These are phyloP conservation scores for Chaetops frenatus DNA, from an alignment of 2,113 vertebrate genomes.

Conservation along the genomic window DNA sequence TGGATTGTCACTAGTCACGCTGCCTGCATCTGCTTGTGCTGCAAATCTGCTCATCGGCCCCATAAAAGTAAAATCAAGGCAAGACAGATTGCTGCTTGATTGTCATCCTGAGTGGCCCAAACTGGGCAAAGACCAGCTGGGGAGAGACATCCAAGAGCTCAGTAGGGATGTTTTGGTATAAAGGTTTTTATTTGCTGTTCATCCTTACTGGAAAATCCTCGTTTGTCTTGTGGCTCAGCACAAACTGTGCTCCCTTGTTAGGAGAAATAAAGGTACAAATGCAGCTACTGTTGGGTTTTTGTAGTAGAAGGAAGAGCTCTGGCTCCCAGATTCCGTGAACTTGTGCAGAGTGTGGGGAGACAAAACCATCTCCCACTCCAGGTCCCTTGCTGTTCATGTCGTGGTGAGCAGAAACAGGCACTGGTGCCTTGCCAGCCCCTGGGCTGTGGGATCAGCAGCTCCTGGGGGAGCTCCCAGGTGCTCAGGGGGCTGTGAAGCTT, in stretches of 20 bases:
- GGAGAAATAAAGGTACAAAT: background rate
- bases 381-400: rapidly evolving
- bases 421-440: background rate
- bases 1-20: background rate
- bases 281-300: background rate
- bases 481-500: rapidly evolving
- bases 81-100: background rate
- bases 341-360: background rate
- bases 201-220: background rate
- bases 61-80: background rate
- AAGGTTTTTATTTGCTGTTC: background rate
- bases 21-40: background rate
- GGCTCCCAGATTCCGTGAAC: background rate
- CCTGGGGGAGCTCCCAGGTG: background rate
- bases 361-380: rapidly evolving
- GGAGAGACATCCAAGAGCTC: background rate
- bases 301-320: background rate
- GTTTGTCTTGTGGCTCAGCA: background rate
- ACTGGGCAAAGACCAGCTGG: background rate
- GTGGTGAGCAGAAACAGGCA: background rate
- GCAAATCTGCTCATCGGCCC: background rate
- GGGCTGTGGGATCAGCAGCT: rapidly evolving
- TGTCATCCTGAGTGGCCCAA: background rate
- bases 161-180: background rate
- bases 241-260: background rate